These are phyloP conservation scores for Tetramorium simillimum DNA, from an alignment of 1,140 invertebrate genomes.

Conservation along the genomic window DNA sequence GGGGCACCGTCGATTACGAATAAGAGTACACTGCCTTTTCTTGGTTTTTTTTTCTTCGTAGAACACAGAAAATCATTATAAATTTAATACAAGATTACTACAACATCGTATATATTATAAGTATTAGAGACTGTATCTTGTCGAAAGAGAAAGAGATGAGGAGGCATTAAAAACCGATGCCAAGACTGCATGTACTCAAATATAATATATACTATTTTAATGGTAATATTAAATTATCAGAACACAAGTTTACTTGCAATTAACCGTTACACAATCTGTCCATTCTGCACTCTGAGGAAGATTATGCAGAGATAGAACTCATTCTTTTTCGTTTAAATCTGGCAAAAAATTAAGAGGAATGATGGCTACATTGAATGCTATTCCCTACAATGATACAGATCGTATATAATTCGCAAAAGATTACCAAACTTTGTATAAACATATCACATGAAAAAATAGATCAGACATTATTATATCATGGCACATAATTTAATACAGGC, in stretches of 20 bases:
- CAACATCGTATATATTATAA: conserved; percentile 61
- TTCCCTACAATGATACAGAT: conserved; percentile 29
- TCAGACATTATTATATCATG: conserved; percentile 47
- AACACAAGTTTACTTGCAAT: conserved; percentile 62
- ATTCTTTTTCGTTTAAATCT: conserved; percentile 47
- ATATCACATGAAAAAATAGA: conserved; percentile 43
- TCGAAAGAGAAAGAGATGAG: conserved; percentile 40
- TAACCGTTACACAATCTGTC: conserved; percentile 53
- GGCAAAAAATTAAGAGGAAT: conserved; percentile 74
- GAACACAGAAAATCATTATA: conserved; percentile 51
- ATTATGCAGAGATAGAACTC: conserved; percentile 61
- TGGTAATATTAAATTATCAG: conserved; percentile 58
- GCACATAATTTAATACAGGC: conserved; percentile 48
- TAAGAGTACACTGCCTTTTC: conserved; percentile 55
- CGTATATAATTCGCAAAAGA: conserved; percentile 37
- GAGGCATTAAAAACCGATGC: conserved; percentile 45
- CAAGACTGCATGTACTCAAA: conserved; percentile 39
- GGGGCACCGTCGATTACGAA: conserved; percentile 60
- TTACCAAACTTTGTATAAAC: conserved; percentile 49
- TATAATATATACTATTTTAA: conserved; percentile 63
- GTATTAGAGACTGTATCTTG: conserved; percentile 48
- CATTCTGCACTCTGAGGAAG: conserved; percentile 58
- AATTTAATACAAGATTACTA: conserved; percentile 56
- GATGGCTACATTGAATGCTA: conserved; percentile 62
- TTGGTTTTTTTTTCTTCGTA: conserved; percentile 17